These are phyloP conservation scores for Polyommatus icarus DNA, from an alignment of 2,888 invertebrate species.

Conservation along the genomic window DNA sequence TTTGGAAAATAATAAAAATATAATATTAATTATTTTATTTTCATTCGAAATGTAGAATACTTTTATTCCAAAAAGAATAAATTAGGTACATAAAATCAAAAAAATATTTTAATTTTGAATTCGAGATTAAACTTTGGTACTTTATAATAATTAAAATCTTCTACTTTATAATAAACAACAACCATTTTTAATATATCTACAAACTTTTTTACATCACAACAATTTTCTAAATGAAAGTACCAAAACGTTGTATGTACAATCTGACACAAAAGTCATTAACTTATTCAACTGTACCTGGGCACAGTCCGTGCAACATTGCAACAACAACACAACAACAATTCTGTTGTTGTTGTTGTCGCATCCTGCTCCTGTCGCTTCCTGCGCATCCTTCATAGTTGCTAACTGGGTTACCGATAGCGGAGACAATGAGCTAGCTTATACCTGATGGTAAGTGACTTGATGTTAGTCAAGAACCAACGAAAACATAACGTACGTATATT, in stretches of 20 bases:
- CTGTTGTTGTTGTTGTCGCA: constrained; percentile 54
- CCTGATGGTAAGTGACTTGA: neutral
- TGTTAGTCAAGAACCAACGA: too few species aligned
- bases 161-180: too few species aligned
- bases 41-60: too few species aligned
- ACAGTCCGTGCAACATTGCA: constrained; percentile 38
- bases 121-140: too few species aligned
- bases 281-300: neutral
- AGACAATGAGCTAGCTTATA: neutral
- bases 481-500: too few species aligned
- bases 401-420: constrained; percentile 50
- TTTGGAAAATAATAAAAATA: too few species aligned
- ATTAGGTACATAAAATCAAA: too few species aligned
- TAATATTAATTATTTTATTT: too few species aligned
- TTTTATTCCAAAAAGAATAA: too few species aligned
- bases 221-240: neutral
- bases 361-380: constrained; percentile 67
- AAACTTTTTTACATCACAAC: neutral
- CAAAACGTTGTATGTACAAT: neutral
- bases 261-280: neutral
- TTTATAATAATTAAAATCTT: too few species aligned
- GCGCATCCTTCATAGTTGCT: constrained; percentile 47
- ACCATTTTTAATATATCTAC: neutral
- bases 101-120: too few species aligned
- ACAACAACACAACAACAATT: constrained; percentile 46